Base-by-base conservation (phyloP, 2,113 vertebrate species). In the Apteryx mantelli region DNA sequence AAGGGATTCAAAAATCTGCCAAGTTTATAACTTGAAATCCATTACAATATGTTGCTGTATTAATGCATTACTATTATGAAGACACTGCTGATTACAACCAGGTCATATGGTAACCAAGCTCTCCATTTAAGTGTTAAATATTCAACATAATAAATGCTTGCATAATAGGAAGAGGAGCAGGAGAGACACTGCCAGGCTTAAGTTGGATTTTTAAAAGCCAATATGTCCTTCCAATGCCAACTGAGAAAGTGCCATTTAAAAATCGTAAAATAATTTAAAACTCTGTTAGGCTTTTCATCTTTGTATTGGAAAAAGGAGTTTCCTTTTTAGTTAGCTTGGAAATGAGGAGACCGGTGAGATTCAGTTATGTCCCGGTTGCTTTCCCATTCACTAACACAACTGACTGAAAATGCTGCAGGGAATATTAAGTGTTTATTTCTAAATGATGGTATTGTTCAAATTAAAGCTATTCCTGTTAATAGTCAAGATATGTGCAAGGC, bases 131-230 rank as follows among this genome's bases (percentile, higher is more conserved):
- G 76, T 36, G 32, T 86, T 55, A 93, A 82, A 28, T 8, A 73
- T 71, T 88, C 69, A 38, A 89, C 77, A 83, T 7, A 36, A 38
- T 26, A 89, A 91, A 78, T 52, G 40, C 8, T 4, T 1, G 21
- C 55, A 48, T 26, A 78, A 81, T 2, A 82, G 81, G 40, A 89
- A 92, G n/a, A 88, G 65, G 56, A 94, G 68, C 28, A 1, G 34
- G 71, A 94, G 79, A 92, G 91, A 93, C 88, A 69, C 30, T 78
- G 97, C 91, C 91, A 97, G 88, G 93, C 71, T 84, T 42, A 64
- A 61, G 48, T 48, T 3, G 48, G 78, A 14, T 58, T 93, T 46
- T 68, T 80, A 95, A 95, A 86, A 95, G 89, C 82, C 80, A 90
- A 71, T 32, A 30, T 84, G 64, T 96, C 75, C 89, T 87, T 89